Evolutionary conservation across 2,888 invertebrate genomes (phyloP).

Genomic region (Proisotoma minuta): DNA sequence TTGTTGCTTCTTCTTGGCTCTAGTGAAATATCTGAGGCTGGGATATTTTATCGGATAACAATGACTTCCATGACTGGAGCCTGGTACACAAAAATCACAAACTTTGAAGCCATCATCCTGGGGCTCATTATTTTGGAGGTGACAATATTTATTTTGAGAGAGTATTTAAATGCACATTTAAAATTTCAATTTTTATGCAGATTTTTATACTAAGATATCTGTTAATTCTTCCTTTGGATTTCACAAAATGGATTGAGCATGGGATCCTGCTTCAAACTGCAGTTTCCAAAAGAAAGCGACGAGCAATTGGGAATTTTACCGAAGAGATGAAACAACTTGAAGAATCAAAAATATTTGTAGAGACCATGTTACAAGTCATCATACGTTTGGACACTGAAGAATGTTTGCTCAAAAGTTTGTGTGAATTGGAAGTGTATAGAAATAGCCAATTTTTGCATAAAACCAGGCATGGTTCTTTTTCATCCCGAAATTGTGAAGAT

Average conservation of each 20-base stretch:
- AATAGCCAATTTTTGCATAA: no score
- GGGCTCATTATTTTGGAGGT: conserved; percentile 25
- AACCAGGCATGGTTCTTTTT: not conserved
- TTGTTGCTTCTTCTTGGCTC: no score
- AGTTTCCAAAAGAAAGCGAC: conserved; percentile 19
- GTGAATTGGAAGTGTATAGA: conserved; percentile 22
- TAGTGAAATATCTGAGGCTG: no score
- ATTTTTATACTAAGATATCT: conserved; percentile 33
- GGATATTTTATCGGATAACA: conserved; percentile 38
- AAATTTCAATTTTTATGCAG: conserved; percentile 4
- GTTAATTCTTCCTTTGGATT: conserved; percentile 33
- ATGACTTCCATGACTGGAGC: conserved; percentile 41
- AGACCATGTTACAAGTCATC: conserved; percentile 12
- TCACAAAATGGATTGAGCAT: conserved; percentile 32
- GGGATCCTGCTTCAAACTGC: conserved; percentile 29
- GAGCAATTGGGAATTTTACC: not conserved
- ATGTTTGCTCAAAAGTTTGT: conserved; percentile 28
- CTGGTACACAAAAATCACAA: conserved; percentile 25
- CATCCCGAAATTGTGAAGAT: no score
- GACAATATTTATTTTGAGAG: not conserved
- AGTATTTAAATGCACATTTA: not conserved
- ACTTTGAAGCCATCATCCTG: conserved; percentile 31
- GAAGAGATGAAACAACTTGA: not conserved
- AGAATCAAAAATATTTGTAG: not conserved
- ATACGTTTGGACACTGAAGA: conserved; percentile 31